Evolutionary conservation across 2,797 vertebrate genomes (phyloP).

Genomic region (Sternotherus odoratus): DNA sequence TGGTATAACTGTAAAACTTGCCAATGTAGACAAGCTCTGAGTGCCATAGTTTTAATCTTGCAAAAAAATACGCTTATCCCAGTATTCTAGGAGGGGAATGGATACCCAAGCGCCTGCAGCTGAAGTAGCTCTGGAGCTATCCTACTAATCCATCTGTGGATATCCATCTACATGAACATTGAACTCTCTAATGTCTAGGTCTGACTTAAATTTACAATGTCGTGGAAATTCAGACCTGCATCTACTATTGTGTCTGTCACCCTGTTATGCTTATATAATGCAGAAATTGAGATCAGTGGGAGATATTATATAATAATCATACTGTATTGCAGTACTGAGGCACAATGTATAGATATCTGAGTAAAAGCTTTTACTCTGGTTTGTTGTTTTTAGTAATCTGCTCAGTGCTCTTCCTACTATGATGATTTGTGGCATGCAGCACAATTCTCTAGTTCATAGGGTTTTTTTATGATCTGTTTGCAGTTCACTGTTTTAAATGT

Average conservation of each 20-base stretch:
- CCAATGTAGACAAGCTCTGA: neutral
- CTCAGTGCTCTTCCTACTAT: neutral
- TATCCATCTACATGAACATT: neutral
- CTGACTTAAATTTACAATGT: neutral
- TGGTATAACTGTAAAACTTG: neutral
- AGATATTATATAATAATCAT: accelerated
- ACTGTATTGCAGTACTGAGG: neutral
- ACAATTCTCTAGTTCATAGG: neutral
- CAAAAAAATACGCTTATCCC: neutral
- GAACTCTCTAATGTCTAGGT: neutral
- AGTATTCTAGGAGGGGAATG: neutral
- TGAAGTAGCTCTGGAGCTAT: neutral
- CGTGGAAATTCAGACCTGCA: neutral
- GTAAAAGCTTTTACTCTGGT: neutral
- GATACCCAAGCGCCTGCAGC: neutral
- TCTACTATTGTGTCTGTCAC: neutral
- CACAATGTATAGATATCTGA: neutral
- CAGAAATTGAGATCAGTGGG: neutral
- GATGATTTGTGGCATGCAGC: neutral
- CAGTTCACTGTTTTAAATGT: neutral
- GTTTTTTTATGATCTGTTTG: neutral
- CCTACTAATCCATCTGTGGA: accelerated
- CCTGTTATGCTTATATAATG: neutral
- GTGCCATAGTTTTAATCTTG: neutral
- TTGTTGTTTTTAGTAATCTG: neutral